Percentiles rank a stretch among this genome's conserved stretches.
Evolutionary conservation across 2,113 vertebrate species (phyloP).

Genomic region (Sminthopsis crassicaudata): DNA sequence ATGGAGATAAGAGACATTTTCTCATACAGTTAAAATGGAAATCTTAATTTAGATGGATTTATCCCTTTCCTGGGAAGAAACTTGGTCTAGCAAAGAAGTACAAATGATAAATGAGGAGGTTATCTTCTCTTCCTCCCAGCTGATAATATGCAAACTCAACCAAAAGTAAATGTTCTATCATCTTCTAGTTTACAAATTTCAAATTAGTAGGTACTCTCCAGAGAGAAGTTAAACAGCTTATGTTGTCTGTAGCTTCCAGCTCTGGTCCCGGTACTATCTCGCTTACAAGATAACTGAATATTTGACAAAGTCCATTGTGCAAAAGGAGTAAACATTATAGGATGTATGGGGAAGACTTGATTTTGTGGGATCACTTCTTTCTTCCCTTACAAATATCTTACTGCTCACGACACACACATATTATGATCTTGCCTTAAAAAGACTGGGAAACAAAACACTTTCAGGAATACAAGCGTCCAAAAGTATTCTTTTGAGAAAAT

Average conservation of each 20-base stretch:
- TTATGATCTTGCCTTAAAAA: constrained; percentile 24
- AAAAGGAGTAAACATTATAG: neutral
- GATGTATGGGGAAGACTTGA: neutral
- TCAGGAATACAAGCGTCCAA: neutral
- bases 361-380: neutral
- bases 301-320: neutral
- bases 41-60: neutral
- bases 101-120: neutral
- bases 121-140: neutral
- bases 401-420: neutral
- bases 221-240: neutral
- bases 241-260: neutral
- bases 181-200: constrained; percentile 8
- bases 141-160: neutral
- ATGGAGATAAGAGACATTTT: neutral
- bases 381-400: neutral
- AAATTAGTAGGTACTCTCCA: constrained; percentile 1
- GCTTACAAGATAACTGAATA: neutral
- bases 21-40: neutral
- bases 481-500: neutral
- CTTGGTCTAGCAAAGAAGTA: neutral
- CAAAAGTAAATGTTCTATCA: constrained; percentile 22
- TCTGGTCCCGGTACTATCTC: neutral
- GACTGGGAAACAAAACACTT: constrained; percentile 32
- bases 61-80: neutral